Conservation (phyloP, 2,888 invertebrate species). For the Hemaris fuciformis region DNA sequence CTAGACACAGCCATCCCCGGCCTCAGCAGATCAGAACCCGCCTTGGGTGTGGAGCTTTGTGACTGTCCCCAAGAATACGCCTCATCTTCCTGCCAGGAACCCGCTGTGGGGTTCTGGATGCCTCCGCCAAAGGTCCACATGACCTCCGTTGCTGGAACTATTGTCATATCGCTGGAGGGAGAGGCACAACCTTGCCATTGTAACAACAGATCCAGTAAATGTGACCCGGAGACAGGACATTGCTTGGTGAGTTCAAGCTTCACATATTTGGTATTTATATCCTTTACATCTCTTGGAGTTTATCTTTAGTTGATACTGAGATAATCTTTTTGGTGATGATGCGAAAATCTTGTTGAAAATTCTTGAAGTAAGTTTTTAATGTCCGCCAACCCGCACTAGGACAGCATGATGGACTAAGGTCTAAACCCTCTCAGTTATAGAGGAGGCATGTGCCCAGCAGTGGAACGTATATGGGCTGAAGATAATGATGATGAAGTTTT, state of each 20-base stretch:
- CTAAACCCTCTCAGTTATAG: too few relatives aligned
- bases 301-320: too few relatives aligned
- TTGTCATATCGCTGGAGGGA: constrained; percentile 90
- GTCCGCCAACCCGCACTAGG: too few relatives aligned
- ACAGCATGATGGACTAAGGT: too few relatives aligned
- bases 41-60: constrained; percentile 92
- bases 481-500: too few relatives aligned
- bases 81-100: constrained; percentile 95
- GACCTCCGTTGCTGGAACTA: constrained; percentile 82
- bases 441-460: too few relatives aligned
- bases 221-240: constrained; percentile 91
- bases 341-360: too few relatives aligned
- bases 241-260: constrained; percentile 92
- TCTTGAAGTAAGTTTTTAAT: too few relatives aligned
- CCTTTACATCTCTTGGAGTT: too few relatives aligned
- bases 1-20: constrained; percentile 90
- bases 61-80: constrained; percentile 90
- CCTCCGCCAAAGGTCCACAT: constrained; percentile 69
- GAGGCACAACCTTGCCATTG: constrained; percentile 91
- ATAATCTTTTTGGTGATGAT: too few relatives aligned
- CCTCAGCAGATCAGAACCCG: constrained; percentile 85
- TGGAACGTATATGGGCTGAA: too few relatives aligned
- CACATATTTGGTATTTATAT: too few relatives aligned
- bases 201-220: constrained; percentile 87
- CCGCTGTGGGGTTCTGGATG: constrained; percentile 91